Evolutionary conservation across 2,888 invertebrate genomes (phyloP).

Genomic region (Zaprionus lineosus): DNA sequence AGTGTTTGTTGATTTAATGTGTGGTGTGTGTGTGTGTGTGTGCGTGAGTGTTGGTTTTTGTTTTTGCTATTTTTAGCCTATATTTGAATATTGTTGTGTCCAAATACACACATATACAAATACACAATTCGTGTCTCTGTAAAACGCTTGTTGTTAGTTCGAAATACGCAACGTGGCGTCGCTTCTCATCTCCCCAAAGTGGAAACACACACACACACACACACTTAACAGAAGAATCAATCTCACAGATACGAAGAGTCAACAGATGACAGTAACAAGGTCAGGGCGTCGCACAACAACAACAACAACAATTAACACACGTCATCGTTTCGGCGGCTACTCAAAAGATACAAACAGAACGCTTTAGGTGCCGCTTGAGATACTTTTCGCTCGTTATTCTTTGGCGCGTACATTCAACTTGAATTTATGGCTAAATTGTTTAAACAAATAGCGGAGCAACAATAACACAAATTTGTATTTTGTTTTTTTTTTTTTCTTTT

Average conservation of each 20-base stretch:
- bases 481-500: slow-evolving; percentile 9
- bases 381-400: slow-evolving; percentile 15
- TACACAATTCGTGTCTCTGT: slow-evolving; percentile 11
- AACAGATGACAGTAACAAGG: slow-evolving; percentile 65
- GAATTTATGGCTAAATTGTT: slow-evolving; percentile 62
- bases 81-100: slow-evolving; percentile 47
- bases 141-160: background rate
- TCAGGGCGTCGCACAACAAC: slow-evolving; percentile 60
- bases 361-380: slow-evolving; percentile 22
- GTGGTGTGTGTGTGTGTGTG: too few species aligned
- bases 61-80: slow-evolving; percentile 51
- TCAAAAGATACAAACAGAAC: slow-evolving; percentile 35
- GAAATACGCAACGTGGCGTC: slow-evolving; percentile 47
- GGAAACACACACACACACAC: slow-evolving; percentile 26
- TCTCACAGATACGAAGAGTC: slow-evolving; percentile 1
- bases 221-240: background rate
- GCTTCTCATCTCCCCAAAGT: slow-evolving; percentile 24
- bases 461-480: slow-evolving; percentile 12
- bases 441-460: slow-evolving; percentile 65
- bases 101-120: slow-evolving; percentile 21
- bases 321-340: slow-evolving; percentile 60
- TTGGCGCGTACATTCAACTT: slow-evolving; percentile 66
- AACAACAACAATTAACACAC: slow-evolving; percentile 55
- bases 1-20: slow-evolving; percentile 32
- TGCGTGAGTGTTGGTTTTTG: too few species aligned